Conservation (phyloP, 2,888 invertebrate species). For the Ornithoptera alexandrae region DNA sequence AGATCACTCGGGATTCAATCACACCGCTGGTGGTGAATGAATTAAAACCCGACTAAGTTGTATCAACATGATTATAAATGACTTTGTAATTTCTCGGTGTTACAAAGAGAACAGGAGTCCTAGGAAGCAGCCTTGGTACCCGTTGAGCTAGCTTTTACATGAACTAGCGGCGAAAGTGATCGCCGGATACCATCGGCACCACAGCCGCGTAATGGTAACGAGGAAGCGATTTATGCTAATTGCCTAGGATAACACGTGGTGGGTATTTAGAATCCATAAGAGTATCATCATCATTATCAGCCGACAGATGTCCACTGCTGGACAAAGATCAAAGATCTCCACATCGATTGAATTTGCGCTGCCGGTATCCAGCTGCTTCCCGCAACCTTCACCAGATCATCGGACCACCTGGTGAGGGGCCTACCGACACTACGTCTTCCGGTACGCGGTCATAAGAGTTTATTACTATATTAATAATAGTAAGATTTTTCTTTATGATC, state of each 20-base stretch:
- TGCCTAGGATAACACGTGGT: neutral
- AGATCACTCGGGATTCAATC: slow-evolving; percentile 61
- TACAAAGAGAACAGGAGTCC: slow-evolving; percentile 47
- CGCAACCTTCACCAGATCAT: too few species aligned
- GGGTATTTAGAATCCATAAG: neutral
- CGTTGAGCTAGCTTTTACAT: slow-evolving; percentile 57
- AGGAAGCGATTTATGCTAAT: slow-evolving; percentile 19
- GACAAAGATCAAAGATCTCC: too few species aligned
- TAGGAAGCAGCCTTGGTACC: slow-evolving; percentile 43
- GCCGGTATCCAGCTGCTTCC: too few species aligned
- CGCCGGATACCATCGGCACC: slow-evolving; percentile 48
- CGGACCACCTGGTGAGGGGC: too few species aligned
- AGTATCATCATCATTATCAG: too few species aligned
- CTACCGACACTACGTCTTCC: too few species aligned
- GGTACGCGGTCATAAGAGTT: too few species aligned
- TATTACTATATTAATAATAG: neutral
- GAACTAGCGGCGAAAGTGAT: slow-evolving; percentile 62
- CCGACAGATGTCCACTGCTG: too few species aligned
- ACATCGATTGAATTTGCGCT: too few species aligned
- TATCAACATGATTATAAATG: slow-evolving; percentile 29
- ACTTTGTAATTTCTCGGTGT: slow-evolving; percentile 37
- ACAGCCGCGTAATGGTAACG: slow-evolving; percentile 13
- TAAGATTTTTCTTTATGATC: neutral
- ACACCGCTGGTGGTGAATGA: slow-evolving; percentile 70
- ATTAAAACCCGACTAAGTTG: slow-evolving; percentile 51